phyloP scores from a whole-genome alignment of 1,140 invertebrate genomes.

The Homarus americanus region DNA sequence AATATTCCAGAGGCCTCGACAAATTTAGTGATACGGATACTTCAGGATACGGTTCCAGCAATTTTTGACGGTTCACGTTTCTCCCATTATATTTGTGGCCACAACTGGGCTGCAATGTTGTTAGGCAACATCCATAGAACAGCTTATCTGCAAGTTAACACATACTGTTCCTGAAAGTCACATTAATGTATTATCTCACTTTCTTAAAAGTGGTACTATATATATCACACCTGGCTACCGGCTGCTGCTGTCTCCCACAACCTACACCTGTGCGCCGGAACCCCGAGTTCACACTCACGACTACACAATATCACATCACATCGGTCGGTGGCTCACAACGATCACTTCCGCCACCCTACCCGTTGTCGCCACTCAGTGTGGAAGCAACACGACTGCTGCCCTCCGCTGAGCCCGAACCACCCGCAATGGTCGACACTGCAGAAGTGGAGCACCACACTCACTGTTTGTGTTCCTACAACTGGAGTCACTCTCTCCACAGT shows the following conservation, averaged over 20 bases:
- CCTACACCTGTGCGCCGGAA: slow-evolving; percentile 56
- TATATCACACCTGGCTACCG: slow-evolving; percentile 69
- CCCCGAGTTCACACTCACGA: slow-evolving; percentile 51
- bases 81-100: slow-evolving; percentile 21
- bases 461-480: slow-evolving; percentile 57
- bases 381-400: slow-evolving; percentile 38
- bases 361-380: slow-evolving; percentile 48
- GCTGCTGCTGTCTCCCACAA: slow-evolving; percentile 60
- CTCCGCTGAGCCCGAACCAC: slow-evolving; percentile 31
- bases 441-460: slow-evolving; percentile 51
- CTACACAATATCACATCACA: slow-evolving; percentile 71
- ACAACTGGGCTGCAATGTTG: slow-evolving; percentile 55
- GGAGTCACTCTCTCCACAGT: slow-evolving; percentile 15
- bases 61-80: slow-evolving; percentile 42
- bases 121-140: slow-evolving; percentile 58
- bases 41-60: slow-evolving; percentile 38
- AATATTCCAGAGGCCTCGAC: slow-evolving; percentile 23
- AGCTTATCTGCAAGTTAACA: slow-evolving; percentile 55
- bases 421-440: slow-evolving; percentile 37
- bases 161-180: slow-evolving; percentile 53
- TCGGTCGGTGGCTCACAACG: slow-evolving; percentile 49
- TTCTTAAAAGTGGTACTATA: slow-evolving; percentile 51
- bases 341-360: slow-evolving; percentile 43
- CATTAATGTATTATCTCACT: slow-evolving; percentile 51
- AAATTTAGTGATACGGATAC: slow-evolving; percentile 55